Evolutionary conservation across 53 echinoderm and acorn worm species (phyloP).

Genomic region (Apostichopus leukothele): DNA sequence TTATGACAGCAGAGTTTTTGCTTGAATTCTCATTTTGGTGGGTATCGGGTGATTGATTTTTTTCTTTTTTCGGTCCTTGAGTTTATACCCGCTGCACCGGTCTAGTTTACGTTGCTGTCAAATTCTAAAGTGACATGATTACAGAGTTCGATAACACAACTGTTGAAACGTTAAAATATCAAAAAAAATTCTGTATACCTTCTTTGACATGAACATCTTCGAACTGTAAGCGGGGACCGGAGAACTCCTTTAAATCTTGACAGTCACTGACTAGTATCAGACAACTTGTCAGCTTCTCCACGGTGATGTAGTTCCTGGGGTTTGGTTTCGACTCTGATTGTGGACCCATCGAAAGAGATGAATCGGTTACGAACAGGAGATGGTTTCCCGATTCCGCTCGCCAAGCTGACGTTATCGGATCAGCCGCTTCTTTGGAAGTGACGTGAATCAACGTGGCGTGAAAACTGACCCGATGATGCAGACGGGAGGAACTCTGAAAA

Average conservation of each 20-base stretch:
- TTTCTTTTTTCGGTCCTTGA: too few relatives aligned
- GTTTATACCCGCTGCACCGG: too few relatives aligned
- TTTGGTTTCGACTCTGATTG: neutral
- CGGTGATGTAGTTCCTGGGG: neutral
- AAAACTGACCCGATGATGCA: neutral
- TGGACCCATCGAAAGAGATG: neutral
- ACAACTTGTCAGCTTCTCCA: conserved; percentile 1
- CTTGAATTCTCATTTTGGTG: too few relatives aligned
- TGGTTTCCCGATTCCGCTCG: neutral
- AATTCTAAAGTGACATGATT: too few relatives aligned
- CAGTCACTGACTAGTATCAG: neutral
- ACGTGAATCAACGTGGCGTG: neutral
- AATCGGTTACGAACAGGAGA: conserved; percentile 15
- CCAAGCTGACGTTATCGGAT: neutral
- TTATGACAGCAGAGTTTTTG: too few relatives aligned
- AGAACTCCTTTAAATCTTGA: neutral
- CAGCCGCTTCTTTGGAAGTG: neutral
- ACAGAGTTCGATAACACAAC: too few relatives aligned
- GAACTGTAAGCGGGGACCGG: neutral
- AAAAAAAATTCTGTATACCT: conserved; percentile 1
- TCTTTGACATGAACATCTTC: conserved; percentile 9
- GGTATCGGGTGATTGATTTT: too few relatives aligned
- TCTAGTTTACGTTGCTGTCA: too few relatives aligned
- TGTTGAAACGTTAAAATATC: neutral
- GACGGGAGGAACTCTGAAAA: neutral